Base-by-base conservation (phyloP, 64 coral and sea anemone genomes). In the Exaiptasia diaphana region DNA sequence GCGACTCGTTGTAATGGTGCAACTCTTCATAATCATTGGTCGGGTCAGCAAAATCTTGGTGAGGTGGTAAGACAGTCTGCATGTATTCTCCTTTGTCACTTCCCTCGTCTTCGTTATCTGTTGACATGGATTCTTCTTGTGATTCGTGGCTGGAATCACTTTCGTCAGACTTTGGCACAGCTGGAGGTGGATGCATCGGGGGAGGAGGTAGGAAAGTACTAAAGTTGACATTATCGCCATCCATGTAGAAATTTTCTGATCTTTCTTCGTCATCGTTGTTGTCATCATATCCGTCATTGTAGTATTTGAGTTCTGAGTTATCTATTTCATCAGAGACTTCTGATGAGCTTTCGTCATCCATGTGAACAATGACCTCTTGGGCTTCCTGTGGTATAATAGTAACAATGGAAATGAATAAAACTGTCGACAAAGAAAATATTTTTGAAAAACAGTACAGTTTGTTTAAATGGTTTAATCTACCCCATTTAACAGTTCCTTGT, bases 321-420 rank as follows among this genome's bases (percentile, higher is more conserved):
- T 65, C 30, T 32, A 65, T 35, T 35, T 65, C 61, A 14, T 65
- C 61, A 4, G 61, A 65, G 5, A 15, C 61, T 35, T 35, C 31
- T 20, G 61, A 65, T 18, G 61, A 65, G 27, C 2, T 34, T 14
- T 65, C 61, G 32, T 65, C 61, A 36, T 0, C 1, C 29, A 65
- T 36, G 61, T 35, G 32, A 9, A 18, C 1, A 3, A 17, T 18
- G 1, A 12, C 61, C n/a, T 65, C 32, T 9, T 35, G 61, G 30
- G 30, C 61, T 65, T 65, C 61, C 61, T 65, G 61, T 65, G 25
- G 8, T 65, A n/a, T n/a, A n/a, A n/a, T n/a, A n/a, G n/a, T n/a
- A n/a, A n/a, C n/a, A n/a, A n/a, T n/a, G n/a, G n/a, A n/a, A n/a
- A n/a, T n/a, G n/a, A n/a, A n/a, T n/a, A n/a, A n/a, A n/a, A n/a